Evolutionary conservation across 2,113 vertebrate genomes (phyloP), one percentile per base, ranked within the genome.

Genomic region (Stictonetta naevosa): DNA sequence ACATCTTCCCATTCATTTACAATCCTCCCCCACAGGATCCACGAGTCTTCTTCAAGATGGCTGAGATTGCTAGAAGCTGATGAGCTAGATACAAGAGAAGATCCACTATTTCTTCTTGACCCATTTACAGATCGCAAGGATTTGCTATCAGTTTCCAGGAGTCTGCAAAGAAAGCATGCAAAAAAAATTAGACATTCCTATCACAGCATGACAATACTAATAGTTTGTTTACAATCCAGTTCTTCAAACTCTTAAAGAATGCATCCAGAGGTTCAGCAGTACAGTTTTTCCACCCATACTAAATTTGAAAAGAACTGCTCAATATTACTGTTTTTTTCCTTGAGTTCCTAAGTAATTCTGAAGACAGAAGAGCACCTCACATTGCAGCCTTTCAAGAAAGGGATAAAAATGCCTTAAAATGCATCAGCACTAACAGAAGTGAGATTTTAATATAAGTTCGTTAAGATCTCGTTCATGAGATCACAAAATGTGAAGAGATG

Each of bases 1-100:
- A 99, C 98, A 71, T 99, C 99, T 96, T 99, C 99, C 99, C 99
- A 99, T 96, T 99, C 99, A 50, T 99, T 99, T 96, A 99, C 99
- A 67, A 99, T 98, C 85, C 99, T 98, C 13, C 99, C 99, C 99
- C 99, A 99, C 25, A 99, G 97, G 72, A 99, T 99, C 99, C 99
- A 99, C 0, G 99, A 97, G 96, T 99, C 99, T 98, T 99, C 99
- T 97, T 99, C 99, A 89, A 99, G 98, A 91, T 99, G 99, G 86
- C 99, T 99, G 89, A 99, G 99, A 96, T 99, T 99, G 97, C 99
- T 99, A 84, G 99, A 99, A 95, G 99, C 99, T 2, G 99, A 99
- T 87, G 99, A 99, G 97, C 99, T 99, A 94, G 99, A 99, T 31
- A 99, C 99, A 96, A 99, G 98, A 21, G 99, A 99, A 74, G 99